Conservation (phyloP, 37 sponge, comb jelly and placozoan genomes). For the Geodia barretti region DNA sequence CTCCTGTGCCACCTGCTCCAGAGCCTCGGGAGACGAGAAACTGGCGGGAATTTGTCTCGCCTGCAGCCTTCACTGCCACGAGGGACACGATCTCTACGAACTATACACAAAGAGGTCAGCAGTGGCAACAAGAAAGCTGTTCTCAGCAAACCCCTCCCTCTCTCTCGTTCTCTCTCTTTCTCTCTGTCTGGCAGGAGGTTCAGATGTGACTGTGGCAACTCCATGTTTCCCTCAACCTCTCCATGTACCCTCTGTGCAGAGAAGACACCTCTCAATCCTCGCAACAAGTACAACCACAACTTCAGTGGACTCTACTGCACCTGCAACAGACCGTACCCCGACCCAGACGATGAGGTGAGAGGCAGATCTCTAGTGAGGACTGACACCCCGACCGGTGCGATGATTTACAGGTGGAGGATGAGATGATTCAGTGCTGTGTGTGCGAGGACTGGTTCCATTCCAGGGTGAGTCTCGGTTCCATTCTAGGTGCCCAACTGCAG, state of each 20-base stretch:
- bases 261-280: slow-evolving; percentile 55
- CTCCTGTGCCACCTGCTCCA: slow-evolving; percentile 84
- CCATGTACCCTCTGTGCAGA: slow-evolving; percentile 23
- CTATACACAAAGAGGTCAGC: slow-evolving; percentile 93
- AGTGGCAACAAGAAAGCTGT: too few relatives aligned
- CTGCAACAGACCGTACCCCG: slow-evolving; percentile 92
- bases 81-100: slow-evolving; percentile 84
- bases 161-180: not conserved
- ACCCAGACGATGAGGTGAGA: slow-evolving; percentile 70
- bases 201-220: slow-evolving; percentile 98
- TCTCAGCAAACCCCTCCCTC: not conserved
- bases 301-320: slow-evolving; percentile 92
- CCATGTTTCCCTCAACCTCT: slow-evolving; percentile 33
- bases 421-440: slow-evolving; percentile 95
- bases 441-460: slow-evolving; percentile 99
- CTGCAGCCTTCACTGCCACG: slow-evolving; percentile 92
- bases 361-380: not conserved
- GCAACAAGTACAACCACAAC: slow-evolving; percentile 91
- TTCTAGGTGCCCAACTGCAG: not conserved
- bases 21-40: not conserved
- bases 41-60: slow-evolving; percentile 94
- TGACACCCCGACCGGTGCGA: not conserved
- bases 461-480: slow-evolving; percentile 46
- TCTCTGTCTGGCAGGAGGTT: slow-evolving; percentile 50
- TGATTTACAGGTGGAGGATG: slow-evolving; percentile 72